phyloP scores from a whole-genome alignment of 2,797 vertebrate genomes.

The Danio jaintianensis region DNA sequence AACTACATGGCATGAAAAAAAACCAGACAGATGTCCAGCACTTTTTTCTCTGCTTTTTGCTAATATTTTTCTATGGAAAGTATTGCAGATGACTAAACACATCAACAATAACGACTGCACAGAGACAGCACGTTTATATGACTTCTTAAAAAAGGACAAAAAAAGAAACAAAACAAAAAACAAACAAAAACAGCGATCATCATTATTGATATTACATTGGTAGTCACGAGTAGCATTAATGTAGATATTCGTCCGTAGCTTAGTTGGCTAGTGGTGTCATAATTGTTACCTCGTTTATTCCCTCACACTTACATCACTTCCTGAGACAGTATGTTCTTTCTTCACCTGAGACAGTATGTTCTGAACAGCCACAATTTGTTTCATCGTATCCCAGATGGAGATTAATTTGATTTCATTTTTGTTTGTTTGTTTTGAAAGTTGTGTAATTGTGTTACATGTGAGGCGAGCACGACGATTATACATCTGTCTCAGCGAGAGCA shows the following conservation, averaged over 20 bases:
- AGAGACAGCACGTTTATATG: constrained; percentile 62
- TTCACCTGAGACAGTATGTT: constrained; percentile 52
- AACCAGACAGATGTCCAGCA: constrained; percentile 45
- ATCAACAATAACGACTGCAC: constrained; percentile 64
- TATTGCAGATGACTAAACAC: constrained; percentile 64
- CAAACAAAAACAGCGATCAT: not conserved
- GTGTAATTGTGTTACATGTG: constrained; percentile 48
- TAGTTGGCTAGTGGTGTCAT: constrained; percentile 42
- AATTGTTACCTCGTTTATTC: constrained; percentile 51
- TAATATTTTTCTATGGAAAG: constrained; percentile 71
- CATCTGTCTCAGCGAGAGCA: constrained; percentile 38
- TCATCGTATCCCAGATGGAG: constrained; percentile 39
- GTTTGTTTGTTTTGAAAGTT: constrained; percentile 1
- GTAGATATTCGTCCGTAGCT: constrained; percentile 51
- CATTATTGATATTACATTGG: constrained; percentile 55
- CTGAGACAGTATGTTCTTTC: constrained; percentile 52
- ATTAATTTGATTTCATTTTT: constrained; percentile 3
- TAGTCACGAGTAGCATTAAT: constrained; percentile 50
- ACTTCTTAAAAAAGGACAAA: constrained; percentile 56
- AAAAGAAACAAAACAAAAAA: constrained; percentile 8
- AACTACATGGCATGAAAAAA: constrained; percentile 43
- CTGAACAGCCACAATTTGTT: constrained; percentile 45
- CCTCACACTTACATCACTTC: constrained; percentile 42
- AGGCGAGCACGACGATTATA: constrained; percentile 29
- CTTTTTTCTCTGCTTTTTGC: constrained; percentile 59